Base-by-base conservation (phyloP, 2,888 invertebrate species). In the Ennomos fuscantarius region DNA sequence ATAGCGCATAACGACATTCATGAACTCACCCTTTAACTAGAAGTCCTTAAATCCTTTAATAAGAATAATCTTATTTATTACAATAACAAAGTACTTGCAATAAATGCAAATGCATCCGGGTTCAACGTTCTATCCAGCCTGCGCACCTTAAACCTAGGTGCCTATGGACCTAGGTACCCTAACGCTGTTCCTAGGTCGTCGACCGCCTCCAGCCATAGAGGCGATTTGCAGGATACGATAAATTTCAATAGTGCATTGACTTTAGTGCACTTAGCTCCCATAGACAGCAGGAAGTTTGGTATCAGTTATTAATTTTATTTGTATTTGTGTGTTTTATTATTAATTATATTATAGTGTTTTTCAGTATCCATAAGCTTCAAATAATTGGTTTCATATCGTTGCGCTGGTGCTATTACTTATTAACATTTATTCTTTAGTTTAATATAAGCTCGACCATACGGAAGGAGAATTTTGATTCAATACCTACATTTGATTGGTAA, bases 191-290 rank as follows among this genome's bases (percentile, higher is more conserved):
- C 83, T 75, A 81, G 87, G 88, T 87, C 87, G 75, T 72, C 78
- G 87, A 85, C 82, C 89, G 83, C 70, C 70, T 75, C 74, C 74
- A 79, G 83, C 75, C 82, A 79, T 79, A 77, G 77, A 82, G 83
- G 83, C 86, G 81, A 87, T 89, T 87, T 80, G 84, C 87, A 84
- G 90, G 89, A 87, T 86, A 87, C 89, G 83, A 88, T 91, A 89
- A 90, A 89, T 89, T 91, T 89, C 88, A 89, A 89, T 87, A 86
- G 86, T 85, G 81, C 87, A 89, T 87, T 87, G 86, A 87, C 86
- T 89, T 82, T n/a, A 77, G 78, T 74, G 72, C 74, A 78, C 72
- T 63, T 72, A 63, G 67, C 66, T 70, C 68, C 72, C 6, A 24
- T 80, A 76, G 75, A 77, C 76, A 66, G 70, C 72, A 65, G 71